phyloP scores from a whole-genome alignment of 2,888 invertebrate genomes.

The Antheraea yamamai region DNA sequence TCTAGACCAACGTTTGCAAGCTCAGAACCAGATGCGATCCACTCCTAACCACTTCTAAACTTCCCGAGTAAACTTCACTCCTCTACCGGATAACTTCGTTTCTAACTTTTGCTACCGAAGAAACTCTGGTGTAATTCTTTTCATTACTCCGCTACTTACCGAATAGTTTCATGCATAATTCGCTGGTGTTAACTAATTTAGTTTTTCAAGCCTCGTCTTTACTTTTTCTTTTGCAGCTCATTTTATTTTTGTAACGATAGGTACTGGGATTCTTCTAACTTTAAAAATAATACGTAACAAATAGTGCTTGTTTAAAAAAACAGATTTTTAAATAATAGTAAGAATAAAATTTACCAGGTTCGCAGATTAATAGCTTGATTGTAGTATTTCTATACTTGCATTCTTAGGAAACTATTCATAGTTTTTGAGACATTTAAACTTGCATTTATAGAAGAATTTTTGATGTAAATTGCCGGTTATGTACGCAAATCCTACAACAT shows the following conservation, averaged over 20 bases:
- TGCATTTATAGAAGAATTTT: too few species aligned
- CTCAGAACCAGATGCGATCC: constrained; percentile 4
- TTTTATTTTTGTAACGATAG: not conserved
- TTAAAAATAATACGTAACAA: not conserved
- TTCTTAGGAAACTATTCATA: too few species aligned
- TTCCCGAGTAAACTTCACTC: not conserved
- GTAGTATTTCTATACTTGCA: too few species aligned
- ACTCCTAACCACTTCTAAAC: constrained; percentile 4
- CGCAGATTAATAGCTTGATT: too few species aligned
- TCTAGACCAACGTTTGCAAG: not conserved
- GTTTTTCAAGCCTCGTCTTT: not conserved
- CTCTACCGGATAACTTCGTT: constrained; percentile 5
- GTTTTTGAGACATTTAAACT: too few species aligned
- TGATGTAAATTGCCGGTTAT: too few species aligned
- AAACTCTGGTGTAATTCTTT: not conserved
- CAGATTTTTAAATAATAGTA: not conserved
- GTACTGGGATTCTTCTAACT: not conserved
- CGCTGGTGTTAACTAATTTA: not conserved
- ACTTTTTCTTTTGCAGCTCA: not conserved
- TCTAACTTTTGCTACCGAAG: not conserved
- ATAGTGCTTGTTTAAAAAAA: not conserved
- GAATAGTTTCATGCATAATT: constrained; percentile 5
- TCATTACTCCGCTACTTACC: not conserved
- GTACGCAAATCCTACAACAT: too few species aligned
- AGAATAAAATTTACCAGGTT: too few species aligned